A percentile compares a stretch with the other conserved stretches of the same genome.
phyloP scores from a whole-genome alignment of 1,140 invertebrate species.

The Homarus americanus region DNA sequence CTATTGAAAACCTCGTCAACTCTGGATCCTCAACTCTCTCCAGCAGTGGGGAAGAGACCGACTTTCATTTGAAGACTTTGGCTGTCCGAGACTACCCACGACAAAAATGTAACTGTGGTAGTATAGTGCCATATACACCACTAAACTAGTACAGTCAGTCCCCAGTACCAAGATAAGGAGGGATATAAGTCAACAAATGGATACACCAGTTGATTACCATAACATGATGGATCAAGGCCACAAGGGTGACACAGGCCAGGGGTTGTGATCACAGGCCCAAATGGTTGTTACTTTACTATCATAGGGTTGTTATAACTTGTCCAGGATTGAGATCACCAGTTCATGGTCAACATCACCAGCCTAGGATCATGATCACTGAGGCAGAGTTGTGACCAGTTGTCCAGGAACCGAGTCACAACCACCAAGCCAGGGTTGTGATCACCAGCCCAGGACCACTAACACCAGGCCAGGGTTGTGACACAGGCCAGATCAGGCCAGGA shows the following conservation, averaged over 20 bases:
- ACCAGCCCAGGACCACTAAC: not conserved
- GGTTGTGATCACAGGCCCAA: not conserved
- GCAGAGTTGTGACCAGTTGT: no score
- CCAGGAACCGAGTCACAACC: no score
- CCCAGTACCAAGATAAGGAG: not conserved
- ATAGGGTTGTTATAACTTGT: not conserved
- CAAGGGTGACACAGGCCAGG: not conserved
- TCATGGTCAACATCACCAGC: not conserved
- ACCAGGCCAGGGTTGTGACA: not conserved
- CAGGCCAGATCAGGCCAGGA: not conserved
- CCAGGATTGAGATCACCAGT: not conserved
- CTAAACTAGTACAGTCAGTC: not conserved
- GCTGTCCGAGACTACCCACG: not conserved
- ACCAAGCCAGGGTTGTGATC: not conserved
- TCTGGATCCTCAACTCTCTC: not conserved
- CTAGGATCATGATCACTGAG: not conserved
- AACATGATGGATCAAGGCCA: not conserved
- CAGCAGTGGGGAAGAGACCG: not conserved
- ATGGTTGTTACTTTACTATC: not conserved
- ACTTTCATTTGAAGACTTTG: not conserved
- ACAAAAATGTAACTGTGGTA: not conserved
- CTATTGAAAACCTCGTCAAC: not conserved
- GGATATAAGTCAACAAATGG: not conserved
- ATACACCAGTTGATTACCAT: constrained; percentile 2
- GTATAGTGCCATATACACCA: not conserved